Evolutionary conservation across 2,113 vertebrate genomes (phyloP), one percentile per base, ranked within the genome.

Genomic region (Cryptoleucopteryx plumbea): DNA sequence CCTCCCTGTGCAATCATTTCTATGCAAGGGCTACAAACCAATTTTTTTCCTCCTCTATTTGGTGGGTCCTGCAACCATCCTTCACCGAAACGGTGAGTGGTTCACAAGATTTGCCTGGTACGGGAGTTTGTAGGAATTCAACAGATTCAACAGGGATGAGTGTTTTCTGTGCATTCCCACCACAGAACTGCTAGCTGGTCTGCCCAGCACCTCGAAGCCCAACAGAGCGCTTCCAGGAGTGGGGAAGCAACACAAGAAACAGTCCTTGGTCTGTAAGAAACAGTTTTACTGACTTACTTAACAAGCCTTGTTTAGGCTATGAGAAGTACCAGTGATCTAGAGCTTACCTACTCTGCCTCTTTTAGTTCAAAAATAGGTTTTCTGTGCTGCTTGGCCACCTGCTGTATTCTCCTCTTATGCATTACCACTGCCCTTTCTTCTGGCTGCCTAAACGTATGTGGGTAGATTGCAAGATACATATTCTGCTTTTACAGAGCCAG

Each of bases 351-450:
- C 93, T 82, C 86, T 95, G 84, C 87, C 84, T 94, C 58, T 59
- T 67, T 59, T 67, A 36, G 66, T 90, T 95, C 95, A 96, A 96
- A 96, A 95, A 94, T 95, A 94, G 66, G 15, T 40, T 94, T 95
- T 82, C 74, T 73, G 56, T 91, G 86, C 72, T 89, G 73, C 87
- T 89, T 59, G 89, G 68, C 84, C 94, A 95, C 96, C 93, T 96
- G 94, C 93, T 93, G 21, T 91, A 70, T 82, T 85, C 86, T 92
- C 81, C 73, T 90, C 62, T 86, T 56, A 43, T 34, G 74, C 78
- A 87, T 85, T 95, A 79, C 61, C 73, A 53, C 90, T 97, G 94
- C 84, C 92, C 95, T 91, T 95, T 95, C 95, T 94, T 63, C 90
- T 96, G 95, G 32, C 82, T 95, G 82, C 89, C 74, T 66, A 73